Evolutionary conservation across 2,113 vertebrate genomes (phyloP), one percentile per base, ranked within the genome.

Genomic region (Hyperopisus bebe): DNA sequence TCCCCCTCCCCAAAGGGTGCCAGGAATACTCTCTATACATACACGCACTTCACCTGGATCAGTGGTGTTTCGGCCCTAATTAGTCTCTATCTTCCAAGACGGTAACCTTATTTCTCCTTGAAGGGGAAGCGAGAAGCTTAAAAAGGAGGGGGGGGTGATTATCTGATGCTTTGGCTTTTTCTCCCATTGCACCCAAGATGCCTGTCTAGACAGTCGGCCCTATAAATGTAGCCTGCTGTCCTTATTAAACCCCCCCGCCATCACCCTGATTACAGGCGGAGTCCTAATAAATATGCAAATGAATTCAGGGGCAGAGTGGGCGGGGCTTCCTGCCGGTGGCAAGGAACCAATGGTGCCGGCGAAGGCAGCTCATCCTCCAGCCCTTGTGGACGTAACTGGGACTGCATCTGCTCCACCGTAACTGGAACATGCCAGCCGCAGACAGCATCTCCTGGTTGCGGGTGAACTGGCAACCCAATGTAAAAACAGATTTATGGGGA

Each of bases 241-340:
- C 93, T 94, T 94, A 94, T 93, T 95, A 92, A 94, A 94, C 93
- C 92, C 31, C 58, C 92, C 90, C 93, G n/a, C n/a, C 93, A 92
- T 94, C 94, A 94, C 94, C 93, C 92, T 90, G 91, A 94, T 94
- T 93, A 94, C 92, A 90, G 91, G 91, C 93, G 86, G 90, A 93
- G 48, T 90, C 88, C 90, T 89, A 58, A 55, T 74, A 88, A 90
- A 91, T 93, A 92, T 92, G 93, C 51, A 90, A 90, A 92, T 93
- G 90, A 90, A 92, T 93, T 94, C 93, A 91, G 88, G 85, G 87
- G 86, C 92, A 91, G 92, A 90, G 92, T 51, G 90, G 90, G 90
- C 93, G 93, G 94, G 93, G 92, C 91, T 92, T 92, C 89, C 89
- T 91, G 91, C 94, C 93, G 91, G 92, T 4, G 51, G 15, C 17